A percentile compares a stretch with the other conserved stretches of the same genome.
These are phyloP conservation scores for Conger conger DNA, from an alignment of 2,113 vertebrate species.

Conservation along the genomic window DNA sequence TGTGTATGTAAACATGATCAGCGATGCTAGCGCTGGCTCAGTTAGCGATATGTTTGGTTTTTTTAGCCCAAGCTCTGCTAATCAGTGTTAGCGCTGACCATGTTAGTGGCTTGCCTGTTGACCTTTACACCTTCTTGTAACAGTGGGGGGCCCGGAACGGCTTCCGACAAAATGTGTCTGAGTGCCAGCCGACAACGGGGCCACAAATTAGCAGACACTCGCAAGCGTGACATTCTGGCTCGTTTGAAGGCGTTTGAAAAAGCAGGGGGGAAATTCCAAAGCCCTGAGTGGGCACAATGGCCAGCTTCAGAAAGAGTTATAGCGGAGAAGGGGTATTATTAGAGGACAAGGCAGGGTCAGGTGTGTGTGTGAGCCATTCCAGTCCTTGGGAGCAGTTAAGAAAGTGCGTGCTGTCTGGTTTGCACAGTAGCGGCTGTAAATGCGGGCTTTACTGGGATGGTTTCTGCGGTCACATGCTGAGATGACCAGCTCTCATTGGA, in stretches of 20 bases:
- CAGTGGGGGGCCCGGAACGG: neutral
- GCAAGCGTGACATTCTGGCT: neutral
- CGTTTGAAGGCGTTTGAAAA: neutral
- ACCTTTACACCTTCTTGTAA: neutral
- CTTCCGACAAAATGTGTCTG: neutral
- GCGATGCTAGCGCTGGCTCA: no score
- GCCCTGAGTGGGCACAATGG: neutral
- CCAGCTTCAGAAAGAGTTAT: neutral
- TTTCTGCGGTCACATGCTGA: neutral
- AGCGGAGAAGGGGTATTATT: neutral
- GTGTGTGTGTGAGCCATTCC: neutral
- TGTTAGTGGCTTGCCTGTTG: neutral
- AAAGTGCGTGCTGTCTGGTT: neutral
- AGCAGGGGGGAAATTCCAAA: constrained; percentile 18
- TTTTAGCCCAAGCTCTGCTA: neutral
- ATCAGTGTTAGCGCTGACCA: neutral
- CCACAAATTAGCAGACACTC: neutral
- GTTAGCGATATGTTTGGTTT: neutral
- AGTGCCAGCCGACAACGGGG: neutral
- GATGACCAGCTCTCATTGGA: neutral
- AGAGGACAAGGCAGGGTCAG: neutral
- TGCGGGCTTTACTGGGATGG: neutral
- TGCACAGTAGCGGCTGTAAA: neutral
- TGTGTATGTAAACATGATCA: no score
- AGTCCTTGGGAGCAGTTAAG: neutral